A percentile compares a stretch with the other conserved stretches of the same genome.
phyloP scores from a whole-genome alignment of 1,140 invertebrate species.

The Drosophila saltans region DNA sequence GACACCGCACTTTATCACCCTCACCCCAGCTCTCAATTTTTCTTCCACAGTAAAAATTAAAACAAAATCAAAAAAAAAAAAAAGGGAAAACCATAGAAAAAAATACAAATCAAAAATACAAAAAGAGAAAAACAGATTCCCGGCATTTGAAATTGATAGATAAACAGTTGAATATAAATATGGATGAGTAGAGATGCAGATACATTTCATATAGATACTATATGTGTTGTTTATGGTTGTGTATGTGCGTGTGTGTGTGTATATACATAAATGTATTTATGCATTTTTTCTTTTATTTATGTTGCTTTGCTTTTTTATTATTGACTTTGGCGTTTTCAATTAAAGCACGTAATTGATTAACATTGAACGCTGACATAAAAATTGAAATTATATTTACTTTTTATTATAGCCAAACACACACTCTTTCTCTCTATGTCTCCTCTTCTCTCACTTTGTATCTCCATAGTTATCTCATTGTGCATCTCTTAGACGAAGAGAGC shows the following conservation, averaged over 20 bases:
- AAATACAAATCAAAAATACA: constrained; percentile 11
- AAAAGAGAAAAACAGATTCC: constrained; percentile 26
- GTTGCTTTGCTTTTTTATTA: constrained; percentile 41
- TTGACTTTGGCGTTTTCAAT: constrained; percentile 78
- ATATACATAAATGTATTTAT: constrained; percentile 31
- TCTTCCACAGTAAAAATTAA: not conserved
- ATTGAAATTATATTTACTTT: constrained; percentile 75
- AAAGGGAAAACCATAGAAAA: not conserved
- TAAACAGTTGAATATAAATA: constrained; percentile 45
- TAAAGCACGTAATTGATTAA: constrained; percentile 80
- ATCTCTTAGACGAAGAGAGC: not conserved
- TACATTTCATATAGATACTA: constrained; percentile 18
- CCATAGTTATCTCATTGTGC: not conserved
- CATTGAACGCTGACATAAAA: constrained; percentile 58
- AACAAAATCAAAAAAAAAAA: constrained; percentile 19
- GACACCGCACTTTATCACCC: not conserved
- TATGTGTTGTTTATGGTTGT: constrained; percentile 2
- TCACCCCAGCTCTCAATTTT: not conserved
- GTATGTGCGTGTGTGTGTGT: constrained; percentile 6
- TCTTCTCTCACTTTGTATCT: not conserved
- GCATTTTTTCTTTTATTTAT: constrained; percentile 30
- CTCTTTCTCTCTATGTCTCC: not conserved
- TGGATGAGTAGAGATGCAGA: constrained; percentile 20
- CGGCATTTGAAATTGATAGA: constrained; percentile 71
- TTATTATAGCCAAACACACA: constrained; percentile 48